Percentiles rank a stretch among this genome's conserved stretches.
These are phyloP conservation scores for Dissostichus mawsoni DNA, from an alignment of 2,113 vertebrate genomes.

Conservation along the genomic window DNA sequence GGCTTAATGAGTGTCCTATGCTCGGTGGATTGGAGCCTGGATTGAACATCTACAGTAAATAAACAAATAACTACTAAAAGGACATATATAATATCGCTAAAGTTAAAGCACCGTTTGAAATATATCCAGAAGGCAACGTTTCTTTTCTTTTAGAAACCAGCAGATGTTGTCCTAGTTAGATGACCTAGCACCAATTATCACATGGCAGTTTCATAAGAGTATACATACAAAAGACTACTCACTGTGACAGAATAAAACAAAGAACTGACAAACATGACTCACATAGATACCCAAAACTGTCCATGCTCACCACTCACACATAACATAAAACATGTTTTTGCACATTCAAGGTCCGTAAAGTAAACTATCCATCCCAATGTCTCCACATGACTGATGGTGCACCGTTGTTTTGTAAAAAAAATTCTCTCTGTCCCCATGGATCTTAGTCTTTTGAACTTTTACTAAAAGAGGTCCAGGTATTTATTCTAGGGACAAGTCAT, in stretches of 20 bases:
- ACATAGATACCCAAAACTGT: constrained; percentile 24
- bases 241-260: constrained; percentile 27
- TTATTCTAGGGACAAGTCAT: constrained; percentile 28
- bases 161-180: constrained; percentile 40
- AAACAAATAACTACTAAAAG: constrained; percentile 41
- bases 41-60: constrained; percentile 42
- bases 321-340: constrained; percentile 40
- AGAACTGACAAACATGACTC: constrained; percentile 29
- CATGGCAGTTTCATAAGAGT: constrained; percentile 42
- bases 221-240: constrained; percentile 37
- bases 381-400: constrained; percentile 20
- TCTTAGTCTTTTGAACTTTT: constrained; percentile 19
- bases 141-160: constrained; percentile 14
- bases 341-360: constrained; percentile 74
- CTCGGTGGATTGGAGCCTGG: constrained; percentile 56
- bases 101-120: constrained; percentile 77
- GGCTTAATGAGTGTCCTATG: constrained; percentile 55
- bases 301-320: constrained; percentile 27
- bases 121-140: constrained; percentile 70
- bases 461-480: constrained; percentile 18
- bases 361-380: constrained; percentile 37
- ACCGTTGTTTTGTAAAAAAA: constrained; percentile 17
- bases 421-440: constrained; percentile 7
- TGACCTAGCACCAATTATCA: constrained; percentile 44
- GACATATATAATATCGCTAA: constrained; percentile 53